These are phyloP conservation scores for Lepidurus arcticus DNA, from an alignment of 1,140 invertebrate species.

Conservation along the genomic window DNA sequence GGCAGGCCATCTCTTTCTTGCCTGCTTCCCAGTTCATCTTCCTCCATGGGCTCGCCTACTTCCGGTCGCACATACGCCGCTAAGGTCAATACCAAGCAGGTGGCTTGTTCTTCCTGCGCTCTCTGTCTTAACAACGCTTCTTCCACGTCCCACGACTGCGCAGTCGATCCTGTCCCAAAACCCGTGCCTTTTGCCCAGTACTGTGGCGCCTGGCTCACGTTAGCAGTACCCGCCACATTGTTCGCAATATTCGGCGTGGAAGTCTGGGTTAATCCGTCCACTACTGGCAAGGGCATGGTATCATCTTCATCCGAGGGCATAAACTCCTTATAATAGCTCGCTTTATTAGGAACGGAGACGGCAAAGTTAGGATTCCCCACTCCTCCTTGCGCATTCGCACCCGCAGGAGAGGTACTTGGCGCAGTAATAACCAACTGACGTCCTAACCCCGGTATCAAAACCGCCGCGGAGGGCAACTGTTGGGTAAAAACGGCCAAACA, in stretches of 20 bases:
- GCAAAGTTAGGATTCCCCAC: neutral
- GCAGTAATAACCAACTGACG: constrained; percentile 25
- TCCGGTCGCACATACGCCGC: constrained; percentile 30
- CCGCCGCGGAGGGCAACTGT: constrained; percentile 51
- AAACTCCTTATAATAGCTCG: neutral
- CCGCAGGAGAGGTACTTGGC: neutral
- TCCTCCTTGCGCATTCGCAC: too few relatives aligned
- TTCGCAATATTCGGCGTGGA: constrained; percentile 32
- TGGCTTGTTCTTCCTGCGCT: constrained; percentile 88
- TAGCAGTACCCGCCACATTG: constrained; percentile 35
- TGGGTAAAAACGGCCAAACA: constrained; percentile 86
- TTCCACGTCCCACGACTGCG: constrained; percentile 93
- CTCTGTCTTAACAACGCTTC: constrained; percentile 80
- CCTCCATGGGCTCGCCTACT: neutral
- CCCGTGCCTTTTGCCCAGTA: constrained; percentile 93
- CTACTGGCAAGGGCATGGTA: neutral
- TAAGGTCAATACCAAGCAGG: constrained; percentile 56
- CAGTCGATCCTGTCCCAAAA: constrained; percentile 90
- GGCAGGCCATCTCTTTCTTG: constrained; percentile 48
- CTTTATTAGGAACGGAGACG: neutral
- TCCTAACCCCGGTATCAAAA: constrained; percentile 42
- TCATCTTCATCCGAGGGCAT: neutral
- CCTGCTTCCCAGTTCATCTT: constrained; percentile 38
- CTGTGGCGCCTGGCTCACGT: constrained; percentile 60
- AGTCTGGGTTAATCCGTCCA: neutral